These are phyloP conservation scores for Spinus olivaceus DNA, from an alignment of 2,797 vertebrate species.

Conservation along the genomic window DNA sequence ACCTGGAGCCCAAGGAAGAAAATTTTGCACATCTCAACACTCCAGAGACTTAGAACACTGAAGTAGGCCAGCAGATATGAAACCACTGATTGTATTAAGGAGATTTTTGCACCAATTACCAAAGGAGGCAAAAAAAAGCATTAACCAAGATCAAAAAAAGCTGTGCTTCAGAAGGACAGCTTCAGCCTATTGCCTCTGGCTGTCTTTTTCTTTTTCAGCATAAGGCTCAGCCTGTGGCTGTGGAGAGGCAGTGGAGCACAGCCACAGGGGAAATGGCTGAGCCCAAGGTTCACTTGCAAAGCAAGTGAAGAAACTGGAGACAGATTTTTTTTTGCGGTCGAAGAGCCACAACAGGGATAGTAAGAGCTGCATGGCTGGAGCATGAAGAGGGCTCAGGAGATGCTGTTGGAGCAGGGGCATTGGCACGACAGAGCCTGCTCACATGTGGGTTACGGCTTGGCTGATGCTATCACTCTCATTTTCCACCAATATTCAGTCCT, in stretches of 20 bases:
- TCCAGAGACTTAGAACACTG: background rate
- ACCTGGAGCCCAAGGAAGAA: background rate
- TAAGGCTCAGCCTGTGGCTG: background rate
- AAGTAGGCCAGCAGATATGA: background rate
- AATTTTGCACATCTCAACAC: background rate
- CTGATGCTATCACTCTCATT: background rate
- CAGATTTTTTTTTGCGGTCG: background rate
- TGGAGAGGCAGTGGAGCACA: background rate
- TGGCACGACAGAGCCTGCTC: background rate
- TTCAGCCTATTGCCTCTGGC: background rate
- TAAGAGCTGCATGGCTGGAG: background rate
- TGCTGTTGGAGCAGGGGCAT: background rate
- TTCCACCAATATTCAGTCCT: background rate
- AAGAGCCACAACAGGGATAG: background rate
- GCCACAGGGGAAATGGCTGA: background rate
- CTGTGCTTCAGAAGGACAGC: background rate
- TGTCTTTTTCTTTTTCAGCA: background rate
- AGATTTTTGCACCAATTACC: background rate
- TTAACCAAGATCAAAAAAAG: conserved; percentile 13
- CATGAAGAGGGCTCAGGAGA: background rate
- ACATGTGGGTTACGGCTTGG: background rate
- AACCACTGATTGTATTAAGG: background rate
- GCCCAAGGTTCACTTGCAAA: background rate
- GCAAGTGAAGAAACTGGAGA: background rate
- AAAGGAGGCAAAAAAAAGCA: background rate